Evolutionary conservation across 1,140 invertebrate genomes (phyloP), one percentile per base, ranked within the genome.

Genomic region (Tetraneura akinire): DNA sequence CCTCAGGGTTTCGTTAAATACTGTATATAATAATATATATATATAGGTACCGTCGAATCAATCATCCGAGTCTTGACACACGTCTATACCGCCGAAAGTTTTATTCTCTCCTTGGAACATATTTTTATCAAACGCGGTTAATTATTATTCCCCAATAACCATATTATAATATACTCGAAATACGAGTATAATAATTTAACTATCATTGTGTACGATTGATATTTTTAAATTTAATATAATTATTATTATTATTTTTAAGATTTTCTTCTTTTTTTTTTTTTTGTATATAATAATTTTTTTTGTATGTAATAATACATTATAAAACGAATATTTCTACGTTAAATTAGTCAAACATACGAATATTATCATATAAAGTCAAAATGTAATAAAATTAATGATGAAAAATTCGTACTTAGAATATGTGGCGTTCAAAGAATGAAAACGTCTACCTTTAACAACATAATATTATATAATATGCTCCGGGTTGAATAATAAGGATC

Each of bases 101-200:
- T 45, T 16, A 18, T 68, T 26, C 45, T 47, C 42, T 23, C 42
- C 4, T n/a, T 37, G 37, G 42, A 23, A 45, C 14, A 68, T n/a
- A n/a, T 26, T 42, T 23, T 11, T 11, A 10, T 13, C n/a, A 16
- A 62, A 62, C 60, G 23, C 66, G n/a, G n/a, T 68, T 68, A 47
- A 68, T 68, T 68, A 68, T 68, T 68, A 47, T 47, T 4, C 32
- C 1, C n/a, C 18, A n/a, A 64, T 64, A 64, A 64, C n/a, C n/a
- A n/a, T n/a, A n/a, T n/a, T n/a, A n/a, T n/a, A n/a, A n/a, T n/a
- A n/a, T n/a, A n/a, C n/a, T n/a, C n/a, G n/a, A n/a, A n/a, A n/a
- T n/a, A n/a, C n/a, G n/a, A n/a, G n/a, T n/a, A n/a, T n/a, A n/a
- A n/a, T n/a, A n/a, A n/a, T n/a, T n/a, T n/a, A n/a, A n/a, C n/a